Percentiles rank a stretch among this genome's conserved stretches.
These are phyloP conservation scores for Tipula unca DNA, from an alignment of 2,888 invertebrate species.

Conservation along the genomic window DNA sequence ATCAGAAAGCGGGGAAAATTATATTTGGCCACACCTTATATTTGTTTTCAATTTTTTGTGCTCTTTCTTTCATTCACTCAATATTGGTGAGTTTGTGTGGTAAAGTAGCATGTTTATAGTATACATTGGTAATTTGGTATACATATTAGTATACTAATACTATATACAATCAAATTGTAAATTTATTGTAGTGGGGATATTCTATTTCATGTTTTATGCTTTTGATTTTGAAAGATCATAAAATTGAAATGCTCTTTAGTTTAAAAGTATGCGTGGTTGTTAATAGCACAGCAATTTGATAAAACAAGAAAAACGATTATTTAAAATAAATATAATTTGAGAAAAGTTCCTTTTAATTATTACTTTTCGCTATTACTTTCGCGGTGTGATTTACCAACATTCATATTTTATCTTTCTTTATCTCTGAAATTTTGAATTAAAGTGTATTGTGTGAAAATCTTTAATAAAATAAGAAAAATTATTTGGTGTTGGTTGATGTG, in stretches of 20 bases:
- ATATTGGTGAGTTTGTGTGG: neutral
- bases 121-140: too few relatives aligned
- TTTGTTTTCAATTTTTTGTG: neutral
- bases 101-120: neutral
- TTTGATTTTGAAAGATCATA: neutral
- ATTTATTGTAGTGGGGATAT: neutral
- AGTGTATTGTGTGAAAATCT: neutral
- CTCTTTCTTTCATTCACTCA: neutral
- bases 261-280: constrained; percentile 38
- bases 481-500: neutral
- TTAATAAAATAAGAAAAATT: neutral
- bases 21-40: neutral
- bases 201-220: neutral
- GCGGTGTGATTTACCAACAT: neutral
- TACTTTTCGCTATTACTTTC: neutral
- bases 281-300: constrained; percentile 28
- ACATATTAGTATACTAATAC: too few relatives aligned
- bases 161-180: too few relatives aligned
- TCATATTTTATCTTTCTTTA: neutral
- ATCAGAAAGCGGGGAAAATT: neutral
- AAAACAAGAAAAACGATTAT: neutral
- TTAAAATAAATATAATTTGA: neutral
- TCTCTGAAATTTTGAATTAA: neutral
- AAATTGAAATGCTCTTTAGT: constrained; percentile 27
- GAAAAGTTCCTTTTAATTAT: neutral